phyloP scores from a whole-genome alignment of 2,888 invertebrate species.

The Limenitis camilla region DNA sequence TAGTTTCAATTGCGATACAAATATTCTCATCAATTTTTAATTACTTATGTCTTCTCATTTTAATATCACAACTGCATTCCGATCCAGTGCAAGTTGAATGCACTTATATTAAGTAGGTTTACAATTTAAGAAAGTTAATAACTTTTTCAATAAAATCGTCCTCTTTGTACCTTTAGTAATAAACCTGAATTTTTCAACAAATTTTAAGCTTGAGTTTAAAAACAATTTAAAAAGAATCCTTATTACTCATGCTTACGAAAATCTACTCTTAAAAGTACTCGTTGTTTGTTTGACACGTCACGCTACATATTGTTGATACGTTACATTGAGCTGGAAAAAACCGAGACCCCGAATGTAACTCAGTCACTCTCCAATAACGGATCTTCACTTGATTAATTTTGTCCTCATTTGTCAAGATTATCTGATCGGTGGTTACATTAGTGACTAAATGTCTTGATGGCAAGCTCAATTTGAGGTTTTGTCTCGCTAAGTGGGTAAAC shows the following conservation, averaged over 20 bases:
- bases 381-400: slow-evolving; percentile 43
- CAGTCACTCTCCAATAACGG: slow-evolving; percentile 44
- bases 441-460: slow-evolving; percentile 5
- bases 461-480: not conserved
- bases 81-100: not conserved
- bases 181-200: too few species aligned
- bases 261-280: not conserved
- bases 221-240: too few species aligned
- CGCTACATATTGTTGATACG: not conserved
- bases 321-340: slow-evolving; percentile 41
- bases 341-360: slow-evolving; percentile 34
- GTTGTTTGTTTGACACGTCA: not conserved
- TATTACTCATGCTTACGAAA: too few species aligned
- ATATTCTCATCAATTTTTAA: too few species aligned
- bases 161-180: not conserved
- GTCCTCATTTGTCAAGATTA: slow-evolving; percentile 41
- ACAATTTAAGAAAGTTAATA: slow-evolving; percentile 7
- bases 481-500: slow-evolving; percentile 5
- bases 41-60: not conserved
- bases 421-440: slow-evolving; percentile 20
- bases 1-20: too few species aligned
- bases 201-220: too few species aligned
- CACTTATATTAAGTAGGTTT: slow-evolving; percentile 9
- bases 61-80: not conserved
- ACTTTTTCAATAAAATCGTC: not conserved